Evolutionary conservation across 2,113 vertebrate genomes (phyloP).

Genomic region (Aepyceros melampus): DNA sequence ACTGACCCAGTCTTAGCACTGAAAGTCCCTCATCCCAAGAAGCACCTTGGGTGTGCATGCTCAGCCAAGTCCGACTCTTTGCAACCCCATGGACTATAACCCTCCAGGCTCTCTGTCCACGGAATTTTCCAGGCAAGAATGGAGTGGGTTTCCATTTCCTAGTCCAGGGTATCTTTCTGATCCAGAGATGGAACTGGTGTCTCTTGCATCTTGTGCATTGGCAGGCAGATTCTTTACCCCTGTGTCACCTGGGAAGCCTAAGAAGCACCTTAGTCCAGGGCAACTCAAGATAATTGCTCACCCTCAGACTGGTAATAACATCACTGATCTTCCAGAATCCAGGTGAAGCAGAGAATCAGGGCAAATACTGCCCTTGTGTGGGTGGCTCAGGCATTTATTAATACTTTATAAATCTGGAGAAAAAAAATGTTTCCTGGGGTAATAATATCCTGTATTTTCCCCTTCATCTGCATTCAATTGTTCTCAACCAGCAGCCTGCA

Average conservation of each 20-base stretch:
- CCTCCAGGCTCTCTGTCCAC: background rate
- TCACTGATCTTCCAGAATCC: background rate
- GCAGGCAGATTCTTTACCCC: background rate
- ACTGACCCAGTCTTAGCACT: background rate
- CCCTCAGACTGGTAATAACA: background rate
- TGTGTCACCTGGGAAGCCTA: background rate
- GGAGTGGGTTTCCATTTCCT: background rate
- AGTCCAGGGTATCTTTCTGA: background rate
- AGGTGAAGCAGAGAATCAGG: background rate
- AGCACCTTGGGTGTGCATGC: background rate
- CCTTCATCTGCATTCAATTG: constrained; percentile 33
- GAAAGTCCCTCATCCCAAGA: background rate
- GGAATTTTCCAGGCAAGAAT: background rate
- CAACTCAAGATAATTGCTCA: background rate
- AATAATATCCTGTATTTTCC: constrained; percentile 5
- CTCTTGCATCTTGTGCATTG: background rate
- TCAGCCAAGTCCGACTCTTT: background rate
- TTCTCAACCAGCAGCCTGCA: background rate
- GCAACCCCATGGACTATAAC: background rate
- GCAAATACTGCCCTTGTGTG: background rate
- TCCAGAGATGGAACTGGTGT: background rate
- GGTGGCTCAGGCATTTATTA: background rate
- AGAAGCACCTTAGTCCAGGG: background rate
- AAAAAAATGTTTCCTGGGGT: constrained; percentile 7
- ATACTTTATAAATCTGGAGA: background rate